These are phyloP conservation scores for Tetragonula clypearis DNA, from an alignment of 1,140 invertebrate species.

Conservation along the genomic window DNA sequence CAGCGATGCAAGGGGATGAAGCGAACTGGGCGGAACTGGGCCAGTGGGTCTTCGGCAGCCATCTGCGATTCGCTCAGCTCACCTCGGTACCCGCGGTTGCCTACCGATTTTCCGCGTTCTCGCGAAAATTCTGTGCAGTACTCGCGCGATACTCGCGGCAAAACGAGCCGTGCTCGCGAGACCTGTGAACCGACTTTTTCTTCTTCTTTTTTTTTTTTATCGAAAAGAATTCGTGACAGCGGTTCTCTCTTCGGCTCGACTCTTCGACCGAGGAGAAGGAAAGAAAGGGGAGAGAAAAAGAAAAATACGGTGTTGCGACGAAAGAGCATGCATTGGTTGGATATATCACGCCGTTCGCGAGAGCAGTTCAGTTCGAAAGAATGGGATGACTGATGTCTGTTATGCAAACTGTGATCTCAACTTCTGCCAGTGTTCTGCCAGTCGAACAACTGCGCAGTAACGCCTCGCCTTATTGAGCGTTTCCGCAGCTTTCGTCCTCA, in stretches of 20 bases:
- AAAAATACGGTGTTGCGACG: neutral
- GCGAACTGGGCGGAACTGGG: conserved; percentile 73
- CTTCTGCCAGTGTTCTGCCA: neutral
- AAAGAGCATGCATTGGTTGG: neutral
- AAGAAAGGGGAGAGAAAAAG: no score
- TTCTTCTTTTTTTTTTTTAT: neutral
- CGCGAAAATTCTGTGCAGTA: neutral
- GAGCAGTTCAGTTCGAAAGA: neutral
- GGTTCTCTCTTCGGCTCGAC: neutral
- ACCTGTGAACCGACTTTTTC: neutral
- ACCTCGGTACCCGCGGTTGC: conserved; percentile 29
- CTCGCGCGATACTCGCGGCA: neutral
- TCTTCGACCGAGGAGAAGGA: neutral
- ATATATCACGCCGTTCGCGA: neutral
- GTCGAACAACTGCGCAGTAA: neutral
- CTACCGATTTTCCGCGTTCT: conserved; percentile 21
- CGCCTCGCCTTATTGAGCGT: conserved; percentile 12
- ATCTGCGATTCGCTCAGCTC: conserved; percentile 74
- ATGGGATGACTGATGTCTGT: conserved; percentile 10
- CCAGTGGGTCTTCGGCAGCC: conserved; percentile 77
- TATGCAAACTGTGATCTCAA: conserved; percentile 37
- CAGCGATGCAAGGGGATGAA: conserved; percentile 72
- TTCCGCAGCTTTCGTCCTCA: neutral
- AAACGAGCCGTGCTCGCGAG: neutral
- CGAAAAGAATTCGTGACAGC: neutral